Conservation (phyloP, 2,888 invertebrate species). For the Halictus ligatus region DNA sequence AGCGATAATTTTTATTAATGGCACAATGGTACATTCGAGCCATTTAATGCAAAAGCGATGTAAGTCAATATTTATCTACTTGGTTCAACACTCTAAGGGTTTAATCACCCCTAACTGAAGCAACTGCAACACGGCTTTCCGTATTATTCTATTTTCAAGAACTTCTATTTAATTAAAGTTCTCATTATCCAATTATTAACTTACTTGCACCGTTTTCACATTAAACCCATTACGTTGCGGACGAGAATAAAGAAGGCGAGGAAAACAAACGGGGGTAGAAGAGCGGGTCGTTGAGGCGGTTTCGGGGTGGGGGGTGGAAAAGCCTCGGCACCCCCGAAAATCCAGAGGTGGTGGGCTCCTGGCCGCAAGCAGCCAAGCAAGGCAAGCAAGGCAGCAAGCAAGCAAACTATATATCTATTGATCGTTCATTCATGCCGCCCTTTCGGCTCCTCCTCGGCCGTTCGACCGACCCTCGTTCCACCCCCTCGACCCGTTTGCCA, state of each 20-base stretch:
- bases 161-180: no score
- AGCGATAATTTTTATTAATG: background rate
- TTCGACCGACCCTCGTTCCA: slow-evolving; percentile 51
- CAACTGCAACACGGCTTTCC: background rate
- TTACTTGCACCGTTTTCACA: background rate
- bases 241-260: background rate
- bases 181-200: background rate
- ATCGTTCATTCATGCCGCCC: slow-evolving; percentile 83
- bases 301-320: background rate
- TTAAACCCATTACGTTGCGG: background rate
- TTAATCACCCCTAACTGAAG: background rate
- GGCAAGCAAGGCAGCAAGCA: background rate
- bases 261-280: background rate
- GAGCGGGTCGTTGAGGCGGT: background rate
- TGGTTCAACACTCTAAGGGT: background rate
- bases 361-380: slow-evolving; percentile 52
- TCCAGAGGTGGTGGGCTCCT: slow-evolving; percentile 53
- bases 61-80: no score
- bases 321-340: slow-evolving; percentile 31
- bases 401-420: slow-evolving; percentile 81
- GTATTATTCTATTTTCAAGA: background rate
- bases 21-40: background rate
- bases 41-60: background rate
- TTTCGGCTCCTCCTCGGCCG: slow-evolving; percentile 72
- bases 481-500: slow-evolving; percentile 36